Conservation (phyloP, 2,113 vertebrate genomes). For the Phyllostomus hastatus region DNA sequence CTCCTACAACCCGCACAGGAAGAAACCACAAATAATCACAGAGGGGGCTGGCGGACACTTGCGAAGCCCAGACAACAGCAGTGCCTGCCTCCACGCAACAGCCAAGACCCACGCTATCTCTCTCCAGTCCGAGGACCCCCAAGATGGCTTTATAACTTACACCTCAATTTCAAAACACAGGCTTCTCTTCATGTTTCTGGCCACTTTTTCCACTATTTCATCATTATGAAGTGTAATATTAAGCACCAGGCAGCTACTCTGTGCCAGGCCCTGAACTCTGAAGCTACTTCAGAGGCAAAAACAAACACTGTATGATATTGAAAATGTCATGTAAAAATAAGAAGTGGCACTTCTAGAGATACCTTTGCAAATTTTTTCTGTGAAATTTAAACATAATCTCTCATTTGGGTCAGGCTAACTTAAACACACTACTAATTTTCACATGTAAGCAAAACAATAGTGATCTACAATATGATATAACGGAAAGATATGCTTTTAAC, state of each 20-base stretch:
- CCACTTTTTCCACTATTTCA: neutral
- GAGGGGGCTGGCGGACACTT: neutral
- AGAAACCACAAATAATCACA: neutral
- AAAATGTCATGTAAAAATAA: neutral
- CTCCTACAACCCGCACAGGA: neutral
- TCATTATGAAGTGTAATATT: neutral
- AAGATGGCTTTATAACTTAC: neutral
- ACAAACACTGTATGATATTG: neutral
- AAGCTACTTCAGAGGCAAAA: neutral
- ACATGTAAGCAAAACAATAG: neutral
- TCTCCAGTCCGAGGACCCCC: neutral
- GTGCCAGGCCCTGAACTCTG: neutral
- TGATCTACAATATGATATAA: neutral
- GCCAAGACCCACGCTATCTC: neutral
- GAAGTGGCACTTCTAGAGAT: neutral
- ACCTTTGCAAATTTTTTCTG: neutral
- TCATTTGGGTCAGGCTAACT: neutral
- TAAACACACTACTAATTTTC: neutral
- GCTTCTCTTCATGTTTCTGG: neutral
- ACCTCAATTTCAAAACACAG: neutral
- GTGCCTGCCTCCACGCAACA: accelerated
- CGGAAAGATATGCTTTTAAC: neutral
- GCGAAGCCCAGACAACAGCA: accelerated
- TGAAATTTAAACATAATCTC: neutral
- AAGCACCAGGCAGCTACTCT: neutral